Conservation (phyloP, 2,888 invertebrate genomes). For the Caradrina clavipalpis region DNA sequence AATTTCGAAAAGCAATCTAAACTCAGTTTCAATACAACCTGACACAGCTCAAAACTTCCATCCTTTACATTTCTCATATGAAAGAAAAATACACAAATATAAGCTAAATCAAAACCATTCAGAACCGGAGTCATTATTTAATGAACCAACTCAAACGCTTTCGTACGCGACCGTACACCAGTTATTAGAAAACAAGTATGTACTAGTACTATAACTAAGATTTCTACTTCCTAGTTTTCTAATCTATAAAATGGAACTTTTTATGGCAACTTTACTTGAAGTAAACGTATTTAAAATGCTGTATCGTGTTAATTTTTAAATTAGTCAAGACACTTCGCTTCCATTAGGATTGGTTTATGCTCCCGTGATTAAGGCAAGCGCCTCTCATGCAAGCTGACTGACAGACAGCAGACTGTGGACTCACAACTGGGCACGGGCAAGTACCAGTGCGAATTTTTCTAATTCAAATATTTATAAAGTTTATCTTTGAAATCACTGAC, state of each 20-base stretch:
- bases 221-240: slow-evolving; percentile 75
- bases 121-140: background rate
- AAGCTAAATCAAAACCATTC: background rate
- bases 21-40: too few relatives aligned
- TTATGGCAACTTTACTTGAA: slow-evolving; percentile 26
- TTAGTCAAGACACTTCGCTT: background rate
- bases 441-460: too few relatives aligned
- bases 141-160: slow-evolving; percentile 29
- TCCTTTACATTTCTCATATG: background rate
- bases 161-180: slow-evolving; percentile 59
- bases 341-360: too few relatives aligned
- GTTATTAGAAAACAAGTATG: slow-evolving; percentile 72
- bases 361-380: too few relatives aligned
- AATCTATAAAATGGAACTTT: slow-evolving; percentile 65
- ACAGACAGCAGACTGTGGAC: too few relatives aligned
- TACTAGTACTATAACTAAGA: slow-evolving; percentile 52
- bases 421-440: too few relatives aligned
- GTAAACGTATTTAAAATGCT: background rate
- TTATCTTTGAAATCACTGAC: too few relatives aligned
- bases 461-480: too few relatives aligned
- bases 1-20: too few relatives aligned
- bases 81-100: background rate
- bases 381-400: too few relatives aligned
- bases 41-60: background rate
- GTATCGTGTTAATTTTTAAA: slow-evolving; percentile 24